These are phyloP conservation scores for Mycalesis mineus DNA, from an alignment of 2,888 invertebrate genomes.

Conservation along the genomic window DNA sequence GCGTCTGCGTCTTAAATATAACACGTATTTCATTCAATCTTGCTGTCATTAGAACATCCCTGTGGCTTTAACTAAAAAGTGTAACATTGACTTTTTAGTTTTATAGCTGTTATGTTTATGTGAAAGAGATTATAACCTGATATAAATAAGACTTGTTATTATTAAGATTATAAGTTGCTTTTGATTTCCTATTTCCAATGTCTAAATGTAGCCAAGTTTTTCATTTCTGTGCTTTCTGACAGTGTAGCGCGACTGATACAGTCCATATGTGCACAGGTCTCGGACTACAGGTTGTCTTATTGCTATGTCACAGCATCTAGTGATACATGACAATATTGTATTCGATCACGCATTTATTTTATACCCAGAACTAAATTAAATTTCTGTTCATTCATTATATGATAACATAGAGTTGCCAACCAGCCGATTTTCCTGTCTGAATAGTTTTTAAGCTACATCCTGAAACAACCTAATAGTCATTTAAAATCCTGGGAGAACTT, in stretches of 20 bases:
- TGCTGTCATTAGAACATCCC: background rate
- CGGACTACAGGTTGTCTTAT: constrained; percentile 16
- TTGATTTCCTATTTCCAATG: background rate
- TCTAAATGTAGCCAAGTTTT: background rate
- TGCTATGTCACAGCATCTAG: constrained; percentile 19
- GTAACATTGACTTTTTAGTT: background rate
- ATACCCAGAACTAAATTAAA: background rate
- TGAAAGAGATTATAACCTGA: constrained; percentile 17
- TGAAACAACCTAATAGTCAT: too few species aligned
- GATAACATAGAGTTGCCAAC: background rate
- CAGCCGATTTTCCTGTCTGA: too few species aligned
- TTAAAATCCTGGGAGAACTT: too few species aligned
- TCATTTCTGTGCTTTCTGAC: background rate
- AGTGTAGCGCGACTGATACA: background rate
- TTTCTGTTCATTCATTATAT: too few species aligned
- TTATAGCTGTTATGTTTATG: background rate
- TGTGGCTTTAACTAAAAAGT: constrained; percentile 1
- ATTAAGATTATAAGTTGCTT: constrained; percentile 4
- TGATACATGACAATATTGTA: constrained; percentile 16
- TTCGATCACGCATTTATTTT: constrained; percentile 17
- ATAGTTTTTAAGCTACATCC: too few species aligned
- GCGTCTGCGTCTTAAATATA: constrained; percentile 41
- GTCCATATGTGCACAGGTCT: background rate
- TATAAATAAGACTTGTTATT: constrained; percentile 17
- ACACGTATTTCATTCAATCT: background rate